Percentiles rank a stretch among this genome's conserved stretches.
Conservation (phyloP, 2,113 vertebrate genomes). For the Hemiscyllium ocellatum region DNA sequence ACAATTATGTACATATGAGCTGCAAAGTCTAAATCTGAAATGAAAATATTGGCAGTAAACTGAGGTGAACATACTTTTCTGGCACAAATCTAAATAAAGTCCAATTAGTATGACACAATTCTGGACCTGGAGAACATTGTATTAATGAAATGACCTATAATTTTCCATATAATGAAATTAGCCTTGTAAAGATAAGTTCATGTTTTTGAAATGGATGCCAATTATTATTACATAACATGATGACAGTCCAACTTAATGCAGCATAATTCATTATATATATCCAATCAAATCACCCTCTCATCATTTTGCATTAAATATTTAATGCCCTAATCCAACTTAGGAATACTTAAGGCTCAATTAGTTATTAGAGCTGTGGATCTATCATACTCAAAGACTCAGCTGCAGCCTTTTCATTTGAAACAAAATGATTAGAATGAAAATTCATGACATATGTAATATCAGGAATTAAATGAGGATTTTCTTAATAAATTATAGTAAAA, state of each 20-base stretch:
- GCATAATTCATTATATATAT: conserved; percentile 4
- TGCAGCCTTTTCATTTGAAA: background rate
- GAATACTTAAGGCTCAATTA: background rate
- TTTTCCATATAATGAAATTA: background rate
- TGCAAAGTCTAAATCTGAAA: background rate
- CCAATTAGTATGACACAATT: background rate
- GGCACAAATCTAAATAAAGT: background rate
- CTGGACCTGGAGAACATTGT: background rate
- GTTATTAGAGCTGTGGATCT: background rate
- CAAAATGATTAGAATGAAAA: background rate
- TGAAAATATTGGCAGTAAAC: background rate
- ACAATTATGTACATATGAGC: conserved; percentile 24
- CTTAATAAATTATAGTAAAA: background rate
- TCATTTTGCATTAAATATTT: background rate
- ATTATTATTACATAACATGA: background rate
- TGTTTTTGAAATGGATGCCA: background rate
- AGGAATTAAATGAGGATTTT: background rate
- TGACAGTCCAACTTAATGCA: background rate
- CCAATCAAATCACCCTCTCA: background rate
- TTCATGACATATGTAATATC: background rate
- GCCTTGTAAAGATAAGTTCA: background rate
- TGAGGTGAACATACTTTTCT: background rate
- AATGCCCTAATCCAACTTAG: background rate
- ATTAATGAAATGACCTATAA: background rate
- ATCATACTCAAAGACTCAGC: background rate